Base-by-base conservation (phyloP, 2,113 vertebrate genomes). In the Ophthalmolycus amberensis region DNA sequence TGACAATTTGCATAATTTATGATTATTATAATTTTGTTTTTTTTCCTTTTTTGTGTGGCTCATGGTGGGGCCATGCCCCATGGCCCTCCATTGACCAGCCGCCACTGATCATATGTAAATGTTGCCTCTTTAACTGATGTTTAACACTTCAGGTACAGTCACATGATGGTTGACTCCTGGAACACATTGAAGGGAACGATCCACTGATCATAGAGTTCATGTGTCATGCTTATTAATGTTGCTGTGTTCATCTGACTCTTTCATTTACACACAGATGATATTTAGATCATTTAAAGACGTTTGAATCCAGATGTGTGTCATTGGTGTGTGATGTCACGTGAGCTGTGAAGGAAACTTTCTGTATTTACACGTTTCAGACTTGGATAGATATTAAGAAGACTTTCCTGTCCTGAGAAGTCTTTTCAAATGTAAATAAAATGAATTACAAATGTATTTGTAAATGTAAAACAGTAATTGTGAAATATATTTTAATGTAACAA, bases 381-480 rank as follows among this genome's bases (percentile, higher is more conserved):
- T 58, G 12, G 27, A 29, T 6, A 15, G 27, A 58, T 29, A 29
- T 5, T 1, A 14, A 58, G 54, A 27, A 15, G 0, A 59, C 5
- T 52, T 50, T 38, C 37, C 1, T 7, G 37, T 40, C 38, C 38
- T 18, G 15, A 72, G 10, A 78, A 44, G 54, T 82, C 2, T 73
- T 86, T 81, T 29, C 58, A 86, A 64, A 75, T 85, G 80, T 85
- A 88, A 79, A 82, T 84, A 79, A 52, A 80, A 72, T 79, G 0
- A 5, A 63, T 73, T 82, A 52, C 5, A 75, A 71, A 71, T 72
- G 59, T 63, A 73, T 70, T 69, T 85, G 54, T 80, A 52, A n/a
- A 60, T 79, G 52, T 68, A 75, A 82, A 80, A 76, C 78, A 65
- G 67, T 71, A 32, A 80, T 77, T 74, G 1, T 83, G 25, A 83